Evolutionary conservation across 2,888 invertebrate genomes (phyloP), one percentile per base, ranked within the genome.

Genomic region (Cosmia trapezina): DNA sequence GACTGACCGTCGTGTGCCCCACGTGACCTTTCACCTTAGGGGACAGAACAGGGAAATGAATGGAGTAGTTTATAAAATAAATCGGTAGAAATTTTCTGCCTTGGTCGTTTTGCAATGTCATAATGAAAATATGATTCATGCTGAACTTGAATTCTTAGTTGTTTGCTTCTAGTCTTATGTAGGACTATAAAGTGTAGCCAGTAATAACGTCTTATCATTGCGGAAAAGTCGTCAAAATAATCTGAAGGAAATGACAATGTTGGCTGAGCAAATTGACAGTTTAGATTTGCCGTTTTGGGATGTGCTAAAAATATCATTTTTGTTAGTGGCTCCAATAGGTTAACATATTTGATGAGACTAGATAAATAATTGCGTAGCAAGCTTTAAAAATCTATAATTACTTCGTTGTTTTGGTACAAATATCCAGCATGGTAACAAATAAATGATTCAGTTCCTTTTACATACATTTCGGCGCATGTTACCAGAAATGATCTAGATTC

Each of bases 21-120:
- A 89, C 87, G 90, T 92, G 93, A 95, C 94, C 94, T 96, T 95
- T 95, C 93, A 95, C 94, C 94, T 94, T 91, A 93, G 94, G 95
- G 94, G 92, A 91, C 85, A 70, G 87, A 82, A 92, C 88, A 90
- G 67, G 17, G 76, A 74, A 74, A 77, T 22, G 14, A 3, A 69
- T 92, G 33, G 93, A 94, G 91, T 86, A 54, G 87, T 28, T n/a
- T 4, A 7, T 28, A 8, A 19, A 51, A 9, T 14, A 41, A 28
- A 57, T 41, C 4, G 2, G n/a, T 47, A 14, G 33, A 2, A 28
- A 4, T 7, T 43, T 54, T 49, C 53, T 37, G 2, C n/a, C 22
- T 51, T 47, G 19, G 6, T 19, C 22, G 4, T 79, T 62, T 59
- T 45, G 33, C 37, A 22, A 49, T 56, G 53, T 61, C 60, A 49